A percentile compares a stretch with the other conserved stretches of the same genome.
phyloP scores from a whole-genome alignment of 2,888 invertebrate species.

The Protodeltote pygarga region DNA sequence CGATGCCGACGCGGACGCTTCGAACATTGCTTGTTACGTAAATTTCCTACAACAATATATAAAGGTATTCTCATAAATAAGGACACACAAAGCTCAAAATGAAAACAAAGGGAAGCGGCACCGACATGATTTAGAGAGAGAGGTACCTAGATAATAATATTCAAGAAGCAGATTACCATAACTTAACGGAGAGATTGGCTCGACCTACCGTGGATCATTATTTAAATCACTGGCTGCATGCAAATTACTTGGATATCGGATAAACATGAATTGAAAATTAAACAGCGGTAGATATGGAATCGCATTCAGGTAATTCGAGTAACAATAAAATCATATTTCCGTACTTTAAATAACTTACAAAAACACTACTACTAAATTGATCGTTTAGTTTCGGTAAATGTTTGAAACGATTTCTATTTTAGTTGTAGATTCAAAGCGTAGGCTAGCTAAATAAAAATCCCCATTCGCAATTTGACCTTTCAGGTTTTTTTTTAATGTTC shows the following conservation, averaged over 20 bases:
- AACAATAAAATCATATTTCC: constrained; percentile 36
- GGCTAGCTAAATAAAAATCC: constrained; percentile 7
- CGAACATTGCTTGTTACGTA: constrained; percentile 45
- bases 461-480: constrained; percentile 24
- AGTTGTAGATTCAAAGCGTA: not conserved
- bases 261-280: constrained; percentile 61
- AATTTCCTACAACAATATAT: constrained; percentile 54
- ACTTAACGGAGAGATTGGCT: constrained; percentile 63
- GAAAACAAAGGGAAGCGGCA: constrained; percentile 52
- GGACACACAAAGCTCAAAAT: constrained; percentile 59
- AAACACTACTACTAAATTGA: too few species aligned
- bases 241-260: constrained; percentile 59
- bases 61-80: constrained; percentile 62
- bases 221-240: constrained; percentile 67
- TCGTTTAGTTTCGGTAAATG: constrained; percentile 13
- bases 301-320: constrained; percentile 34
- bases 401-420: constrained; percentile 6
- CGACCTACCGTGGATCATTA: constrained; percentile 60
- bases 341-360: too few species aligned
- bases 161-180: constrained; percentile 67
- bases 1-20: not conserved
- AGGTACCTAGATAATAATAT: constrained; percentile 60
- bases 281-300: constrained; percentile 48
- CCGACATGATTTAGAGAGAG: constrained; percentile 56
- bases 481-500: constrained; percentile 14